Conservation (phyloP, 2,113 vertebrate genomes). For the Spea multiplicata region DNA sequence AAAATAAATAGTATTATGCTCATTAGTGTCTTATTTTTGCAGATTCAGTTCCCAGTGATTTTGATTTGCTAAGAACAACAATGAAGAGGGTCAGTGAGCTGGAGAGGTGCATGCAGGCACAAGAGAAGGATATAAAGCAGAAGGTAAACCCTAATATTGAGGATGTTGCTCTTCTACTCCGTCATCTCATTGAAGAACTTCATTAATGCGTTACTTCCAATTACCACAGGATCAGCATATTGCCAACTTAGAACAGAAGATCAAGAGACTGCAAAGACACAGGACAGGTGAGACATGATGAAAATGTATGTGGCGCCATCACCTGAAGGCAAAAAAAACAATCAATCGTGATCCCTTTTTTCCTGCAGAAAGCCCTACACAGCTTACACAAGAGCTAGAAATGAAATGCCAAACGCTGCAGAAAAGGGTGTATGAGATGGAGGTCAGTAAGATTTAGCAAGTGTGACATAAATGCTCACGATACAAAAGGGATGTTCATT, state of each 20-base stretch:
- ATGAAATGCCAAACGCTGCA: slow-evolving; percentile 70
- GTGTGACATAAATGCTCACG: neutral
- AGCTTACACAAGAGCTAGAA: slow-evolving; percentile 64
- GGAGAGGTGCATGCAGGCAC: slow-evolving; percentile 69
- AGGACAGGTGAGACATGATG: slow-evolving; percentile 21
- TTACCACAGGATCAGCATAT: slow-evolving; percentile 73
- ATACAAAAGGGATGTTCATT: neutral
- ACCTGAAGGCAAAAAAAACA: neutral
- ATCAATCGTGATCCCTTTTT: neutral
- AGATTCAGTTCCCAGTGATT: slow-evolving; percentile 58
- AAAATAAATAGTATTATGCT: no score
- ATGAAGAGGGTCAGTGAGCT: slow-evolving; percentile 67
- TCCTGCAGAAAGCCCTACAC: neutral
- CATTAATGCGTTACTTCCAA: slow-evolving; percentile 11
- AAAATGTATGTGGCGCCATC: neutral
- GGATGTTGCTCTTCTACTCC: neutral
- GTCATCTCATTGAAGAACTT: neutral
- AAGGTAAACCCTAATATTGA: slow-evolving; percentile 65
- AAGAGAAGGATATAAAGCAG: slow-evolving; percentile 66
- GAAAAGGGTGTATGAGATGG: slow-evolving; percentile 83
- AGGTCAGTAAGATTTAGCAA: slow-evolving; percentile 67
- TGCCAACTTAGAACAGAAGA: slow-evolving; percentile 67
- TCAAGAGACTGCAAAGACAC: slow-evolving; percentile 60
- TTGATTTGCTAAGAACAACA: slow-evolving; percentile 68
- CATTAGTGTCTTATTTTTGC: slow-evolving; percentile 21